Base-by-base conservation (phyloP, 2,113 vertebrate species). In the Corythaixoides concolor region DNA sequence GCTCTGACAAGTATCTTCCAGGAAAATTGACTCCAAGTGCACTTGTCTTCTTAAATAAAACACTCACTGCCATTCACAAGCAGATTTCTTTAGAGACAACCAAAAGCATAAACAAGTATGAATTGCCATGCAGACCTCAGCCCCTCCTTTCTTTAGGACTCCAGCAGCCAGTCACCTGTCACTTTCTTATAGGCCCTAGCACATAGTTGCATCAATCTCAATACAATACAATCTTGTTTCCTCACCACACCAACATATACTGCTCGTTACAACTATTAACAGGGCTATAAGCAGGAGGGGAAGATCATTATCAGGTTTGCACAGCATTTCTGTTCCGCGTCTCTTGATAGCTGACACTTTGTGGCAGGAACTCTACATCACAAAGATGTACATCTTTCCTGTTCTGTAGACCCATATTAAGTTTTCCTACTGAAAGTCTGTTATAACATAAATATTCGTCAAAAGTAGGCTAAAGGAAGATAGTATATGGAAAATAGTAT, bases 31-130 rank as follows among this genome's bases (percentile, higher is more conserved):
- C 43, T 96, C 60, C 50, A 53, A 80, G 22, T 81, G 76, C 76
- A 76, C 47, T 97, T 78, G 64, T n/a, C 45, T 92, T 90, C 69
- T 41, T 58, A 95, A 97, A 91, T 75, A 91, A 95, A 95, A 88
- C 45, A 64, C 47, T 13, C 28, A 75, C 50, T 75, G 33, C 33
- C 67, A 66, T 77, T 93, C 86, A 94, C 64, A 89, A 93, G 64
- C 24, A 87, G 43, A 45, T 77, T 68, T 59, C 55, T 91, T 75
- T 62, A 53, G 59, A 78, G 55, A 32, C 15, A 62, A 68, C 20
- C 53, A 87, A 24, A 56, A 85, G 23, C 37, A 58, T 52, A 60
- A 58, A 59, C 28, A 93, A 83, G 62, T 55, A 28, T 70, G 67
- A 69, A 82, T 16, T 30, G 14, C 56, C 20, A 49, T 9, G 13